Conservation (phyloP, 2,113 vertebrate species). For the Sorex fumeus region DNA sequence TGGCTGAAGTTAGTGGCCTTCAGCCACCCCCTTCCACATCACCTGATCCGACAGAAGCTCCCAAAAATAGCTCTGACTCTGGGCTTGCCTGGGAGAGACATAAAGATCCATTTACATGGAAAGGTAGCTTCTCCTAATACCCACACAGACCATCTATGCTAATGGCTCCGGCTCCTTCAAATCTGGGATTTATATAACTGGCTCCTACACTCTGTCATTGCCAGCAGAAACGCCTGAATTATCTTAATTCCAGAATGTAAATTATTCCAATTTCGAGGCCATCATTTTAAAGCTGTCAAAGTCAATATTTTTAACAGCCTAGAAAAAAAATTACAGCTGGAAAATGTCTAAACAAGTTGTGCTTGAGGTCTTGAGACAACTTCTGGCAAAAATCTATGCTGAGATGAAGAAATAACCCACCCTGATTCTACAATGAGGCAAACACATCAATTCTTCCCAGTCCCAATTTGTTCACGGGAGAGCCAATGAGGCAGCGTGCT, state of each 20-base stretch:
- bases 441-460: neutral
- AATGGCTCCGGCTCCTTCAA: conserved; percentile 76
- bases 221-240: conserved; percentile 82
- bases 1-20: conserved; percentile 56
- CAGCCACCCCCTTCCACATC: conserved; percentile 57
- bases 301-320: conserved; percentile 83
- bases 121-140: conserved; percentile 76
- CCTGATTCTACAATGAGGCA: conserved; percentile 59
- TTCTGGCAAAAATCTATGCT: conserved; percentile 82
- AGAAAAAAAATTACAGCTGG: conserved; percentile 77
- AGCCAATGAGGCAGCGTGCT: conserved; percentile 51
- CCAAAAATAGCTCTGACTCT: conserved; percentile 67
- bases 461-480: conserved; percentile 29
- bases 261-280: conserved; percentile 86
- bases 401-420: conserved; percentile 69
- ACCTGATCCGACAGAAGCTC: conserved; percentile 65
- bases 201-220: conserved; percentile 52
- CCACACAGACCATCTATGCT: conserved; percentile 67
- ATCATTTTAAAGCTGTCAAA: conserved; percentile 86
- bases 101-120: conserved; percentile 78
- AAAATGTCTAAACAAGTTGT: conserved; percentile 83
- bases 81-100: conserved; percentile 67
- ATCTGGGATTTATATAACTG: conserved; percentile 81
- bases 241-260: conserved; percentile 85
- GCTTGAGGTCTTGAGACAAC: conserved; percentile 79